These are phyloP conservation scores for Norana najaformis DNA, from an alignment of 2,888 invertebrate genomes.

Conservation along the genomic window DNA sequence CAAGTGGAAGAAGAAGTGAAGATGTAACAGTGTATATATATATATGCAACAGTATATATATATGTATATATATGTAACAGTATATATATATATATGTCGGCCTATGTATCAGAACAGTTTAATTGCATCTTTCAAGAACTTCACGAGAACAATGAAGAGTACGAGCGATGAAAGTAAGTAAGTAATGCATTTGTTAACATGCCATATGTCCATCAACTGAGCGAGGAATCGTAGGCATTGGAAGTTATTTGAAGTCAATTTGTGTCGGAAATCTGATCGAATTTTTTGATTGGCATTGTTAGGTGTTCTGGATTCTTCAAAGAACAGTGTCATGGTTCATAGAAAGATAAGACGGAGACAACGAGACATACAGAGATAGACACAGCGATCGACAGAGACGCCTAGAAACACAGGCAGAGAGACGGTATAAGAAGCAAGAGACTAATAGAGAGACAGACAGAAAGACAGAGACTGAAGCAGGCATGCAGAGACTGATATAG, in stretches of 20 bases:
- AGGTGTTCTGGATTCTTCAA: not conserved
- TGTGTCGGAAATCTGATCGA: not conserved
- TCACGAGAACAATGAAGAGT: not conserved
- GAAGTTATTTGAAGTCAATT: no score
- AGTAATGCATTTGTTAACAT: no score
- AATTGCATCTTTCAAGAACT: no score
- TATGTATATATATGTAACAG: not conserved
- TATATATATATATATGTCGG: no score
- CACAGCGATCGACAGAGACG: no score
- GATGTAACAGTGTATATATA: not conserved
- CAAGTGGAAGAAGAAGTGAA: not conserved
- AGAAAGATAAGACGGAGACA: not conserved
- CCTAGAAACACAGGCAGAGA: not conserved
- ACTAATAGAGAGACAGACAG: no score
- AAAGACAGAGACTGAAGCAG: no score
- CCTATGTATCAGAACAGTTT: not conserved
- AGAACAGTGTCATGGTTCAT: not conserved
- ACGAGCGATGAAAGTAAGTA: no score
- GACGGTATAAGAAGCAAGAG: no score
- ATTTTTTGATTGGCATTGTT: not conserved
- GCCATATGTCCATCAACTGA: no score
- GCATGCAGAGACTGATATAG: no score
- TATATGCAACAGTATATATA: not conserved
- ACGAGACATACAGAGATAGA: not conserved
- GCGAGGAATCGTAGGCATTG: no score